Base-by-base conservation (phyloP, 2,888 invertebrate species). In the Brachyptera putata region DNA sequence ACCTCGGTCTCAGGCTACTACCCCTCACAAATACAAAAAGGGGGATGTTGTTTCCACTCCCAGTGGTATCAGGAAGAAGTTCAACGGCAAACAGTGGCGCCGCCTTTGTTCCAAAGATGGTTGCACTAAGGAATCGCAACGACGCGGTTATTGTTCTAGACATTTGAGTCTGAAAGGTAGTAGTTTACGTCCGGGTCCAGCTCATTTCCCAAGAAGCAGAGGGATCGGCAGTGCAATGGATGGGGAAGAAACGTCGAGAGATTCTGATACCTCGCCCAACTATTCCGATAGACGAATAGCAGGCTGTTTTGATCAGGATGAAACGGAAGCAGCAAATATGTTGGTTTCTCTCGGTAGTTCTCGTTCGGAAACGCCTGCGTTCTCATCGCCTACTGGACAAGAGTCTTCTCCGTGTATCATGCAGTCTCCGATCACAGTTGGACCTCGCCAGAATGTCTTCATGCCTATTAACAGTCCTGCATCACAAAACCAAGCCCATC, bases 71-170 rank as follows among this genome's bases (percentile, higher is more conserved):
- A 82, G 97, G 13, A 99, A 99, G 79, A 99, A 98, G 79, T 99
- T 95, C 77, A 99, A 99, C 79, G 99, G 99, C 36, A 99, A 99
- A 78, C 99, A 99, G 75, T 99, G 98, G 99, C 84, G 98, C 64
- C 82, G 98, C 69, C 82, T 99, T 65, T 99, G 98, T 78, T 95
- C 95, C 62, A 92, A 91, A 75, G 92, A 93, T 70, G 91, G 92
- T 59, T 98, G 97, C 77, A 89, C 88, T 36, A 94, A 94, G 79
- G 98, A 99, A 82, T 97, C 97, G 71, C 98, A 99, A 77, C 81
- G 98, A 37, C 83, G 96, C 67, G 98, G 99, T 37, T 98, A 84
- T 78, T 99, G 98, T 75, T 99, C 98, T 21, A 79, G 98, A 56
- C 98, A 99, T 78, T 83, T 98, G 68, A 96, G 92, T 68, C 83